Evolutionary conservation across 1,140 invertebrate species (phyloP).

Genomic region (Leptinotarsa texana): DNA sequence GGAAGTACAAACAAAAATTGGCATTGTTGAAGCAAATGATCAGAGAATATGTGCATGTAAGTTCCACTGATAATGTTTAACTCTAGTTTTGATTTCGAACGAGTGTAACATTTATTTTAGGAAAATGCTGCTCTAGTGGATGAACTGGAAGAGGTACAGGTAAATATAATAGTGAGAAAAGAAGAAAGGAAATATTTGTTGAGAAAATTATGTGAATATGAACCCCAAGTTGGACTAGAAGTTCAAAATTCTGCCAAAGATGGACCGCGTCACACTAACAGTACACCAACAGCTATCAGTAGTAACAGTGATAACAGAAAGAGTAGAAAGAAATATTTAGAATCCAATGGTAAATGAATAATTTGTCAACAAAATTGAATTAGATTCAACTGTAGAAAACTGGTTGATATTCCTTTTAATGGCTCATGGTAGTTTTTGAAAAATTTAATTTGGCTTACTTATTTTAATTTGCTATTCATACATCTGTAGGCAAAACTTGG

Average conservation of each 20-base stretch:
- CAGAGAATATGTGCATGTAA: conserved; percentile 52
- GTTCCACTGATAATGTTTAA: conserved; percentile 27
- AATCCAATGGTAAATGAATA: neutral
- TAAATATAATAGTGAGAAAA: conserved; percentile 72
- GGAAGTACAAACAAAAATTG: conserved; percentile 50
- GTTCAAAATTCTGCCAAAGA: conserved; percentile 47
- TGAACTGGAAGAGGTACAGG: conserved; percentile 77
- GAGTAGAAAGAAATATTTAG: conserved; percentile 1
- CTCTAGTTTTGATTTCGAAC: neutral
- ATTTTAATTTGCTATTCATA: no score
- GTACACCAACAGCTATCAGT: neutral
- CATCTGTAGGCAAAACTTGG: no score
- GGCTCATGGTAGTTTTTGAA: no score
- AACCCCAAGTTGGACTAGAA: conserved; percentile 62
- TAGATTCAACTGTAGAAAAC: neutral
- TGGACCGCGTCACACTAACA: conserved; percentile 13
- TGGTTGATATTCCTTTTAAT: no score
- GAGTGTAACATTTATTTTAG: conserved; percentile 54
- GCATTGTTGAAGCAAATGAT: conserved; percentile 50
- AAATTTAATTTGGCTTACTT: no score
- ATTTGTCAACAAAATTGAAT: neutral
- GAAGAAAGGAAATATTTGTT: conserved; percentile 76
- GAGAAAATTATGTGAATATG: conserved; percentile 68
- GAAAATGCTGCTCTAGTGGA: conserved; percentile 82
- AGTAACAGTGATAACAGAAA: conserved; percentile 11